Evolutionary conservation across 2,888 invertebrate species (phyloP), one percentile per base, ranked within the genome.

Genomic region (Entomobrya proxima): DNA sequence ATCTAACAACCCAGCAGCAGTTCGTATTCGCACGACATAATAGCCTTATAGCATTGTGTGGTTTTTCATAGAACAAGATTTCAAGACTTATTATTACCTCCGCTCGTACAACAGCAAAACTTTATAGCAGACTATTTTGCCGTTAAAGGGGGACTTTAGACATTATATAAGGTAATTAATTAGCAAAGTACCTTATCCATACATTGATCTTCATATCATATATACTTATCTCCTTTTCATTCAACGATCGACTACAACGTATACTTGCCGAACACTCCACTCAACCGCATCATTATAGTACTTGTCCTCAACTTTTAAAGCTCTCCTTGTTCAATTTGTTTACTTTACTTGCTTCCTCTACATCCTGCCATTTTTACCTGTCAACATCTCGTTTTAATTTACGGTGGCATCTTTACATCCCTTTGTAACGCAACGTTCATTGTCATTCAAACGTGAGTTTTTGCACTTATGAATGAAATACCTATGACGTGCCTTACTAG

Each of bases 311-410:
- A 37, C 5, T 37, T 7, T 37, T n/a, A n/a, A 47, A 47, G 13
- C 47, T 47, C n/a, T 47, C 47, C 47, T 47, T 13, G 9, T 55
- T 55, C 37, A 11, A 37, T 9, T 21, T 37, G 32, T 64, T 35
- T 37, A 55, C 30, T 13, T 32, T 61, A 35, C 21, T 64, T 21
- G 9, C 21, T 64, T 37, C 37, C 24, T n/a, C 55, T 7, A 5
- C 18, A 11, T 18, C 35, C 35, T 18, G 9, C 35, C 37, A 64
- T 64, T 64, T 64, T 64, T 32, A 61, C 61, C 64, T 64, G 37
- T 64, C 64, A 64, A 64, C 64, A 64, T 37, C 37, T 6, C 64
- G 30, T n/a, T 64, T 21, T 61, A 64, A 64, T 64, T 64, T 64
- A 37, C 64, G 64, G 37, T 64, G 64, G 37, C 64, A 64, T 64